phyloP scores from a whole-genome alignment of 1,140 invertebrate species.

The Capitella teleta region DNA sequence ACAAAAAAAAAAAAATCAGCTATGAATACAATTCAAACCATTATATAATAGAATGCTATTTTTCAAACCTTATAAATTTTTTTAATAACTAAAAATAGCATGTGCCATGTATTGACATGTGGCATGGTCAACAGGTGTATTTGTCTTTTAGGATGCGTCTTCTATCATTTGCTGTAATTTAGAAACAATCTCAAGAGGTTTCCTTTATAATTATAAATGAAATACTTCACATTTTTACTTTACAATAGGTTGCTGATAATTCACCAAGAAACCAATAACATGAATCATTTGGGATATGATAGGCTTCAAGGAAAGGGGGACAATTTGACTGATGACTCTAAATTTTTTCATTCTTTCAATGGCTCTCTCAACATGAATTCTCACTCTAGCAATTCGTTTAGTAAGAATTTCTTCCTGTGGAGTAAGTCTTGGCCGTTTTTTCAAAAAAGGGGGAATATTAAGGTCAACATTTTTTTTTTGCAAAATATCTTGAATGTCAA shows the following conservation, averaged over 20 bases:
- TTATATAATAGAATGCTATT: too few relatives aligned
- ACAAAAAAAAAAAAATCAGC: too few relatives aligned
- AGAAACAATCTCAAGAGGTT: too few relatives aligned
- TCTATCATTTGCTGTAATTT: background rate
- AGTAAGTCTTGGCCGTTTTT: conserved; percentile 12
- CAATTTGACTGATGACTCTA: background rate
- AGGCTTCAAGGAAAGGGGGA: conserved; percentile 5
- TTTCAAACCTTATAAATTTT: background rate
- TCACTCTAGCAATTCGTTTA: conserved; percentile 10
- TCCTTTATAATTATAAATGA: too few relatives aligned
- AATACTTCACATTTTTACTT: too few relatives aligned
- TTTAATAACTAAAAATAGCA: background rate
- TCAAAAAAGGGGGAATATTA: conserved; percentile 18
- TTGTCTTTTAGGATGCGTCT: background rate
- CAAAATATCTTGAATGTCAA: conserved; percentile 16
- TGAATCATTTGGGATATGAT: conserved; percentile 4
- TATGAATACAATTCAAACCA: too few relatives aligned
- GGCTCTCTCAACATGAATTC: conserved; percentile 8
- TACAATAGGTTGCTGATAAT: conserved; percentile 4
- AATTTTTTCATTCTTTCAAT: conserved; percentile 11
- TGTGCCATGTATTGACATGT: background rate
- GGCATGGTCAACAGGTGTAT: background rate
- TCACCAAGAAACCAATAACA: conserved; percentile 11
- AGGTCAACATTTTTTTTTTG: conserved; percentile 9
- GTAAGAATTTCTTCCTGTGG: conserved; percentile 9